Evolutionary conservation across 35 echinoderm and acorn worm species (phyloP), one percentile per base, ranked within the genome.

Genomic region (Amphiura filiformis): DNA sequence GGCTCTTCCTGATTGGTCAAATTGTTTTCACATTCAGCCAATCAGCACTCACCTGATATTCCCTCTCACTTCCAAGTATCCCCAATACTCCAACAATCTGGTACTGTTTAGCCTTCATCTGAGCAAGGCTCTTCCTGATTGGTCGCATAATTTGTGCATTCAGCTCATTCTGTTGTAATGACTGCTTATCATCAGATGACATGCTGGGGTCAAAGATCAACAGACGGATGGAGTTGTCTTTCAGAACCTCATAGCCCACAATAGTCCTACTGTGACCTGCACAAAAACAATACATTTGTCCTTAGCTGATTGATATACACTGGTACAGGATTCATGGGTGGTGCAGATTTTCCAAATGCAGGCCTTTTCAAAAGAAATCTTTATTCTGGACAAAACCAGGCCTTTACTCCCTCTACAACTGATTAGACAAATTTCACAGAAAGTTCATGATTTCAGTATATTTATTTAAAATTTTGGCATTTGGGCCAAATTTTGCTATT

Each of bases 221-320:
- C 36, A 99, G 80, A 37, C 93, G 39, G n/a, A 94, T 95, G 1
- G 87, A 86, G 36, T 81, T 78, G 49, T 99, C 96, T 79, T 99
- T 99, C 80, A 94, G 77, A 26, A 90, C 82, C 39, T 99, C 96
- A 80, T 83, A 99, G 30, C 96, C 96, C 79, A 99, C 34, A 26
- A 99, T 90, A 18, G 96, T 99, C 75, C 96, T 92, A 76, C 96
- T 99, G 88, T 99, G 96, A 77, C 96, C 96, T 99, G 84, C 7
- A 52, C 44, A 7, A 52, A 52, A 52, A 52, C 44, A 52, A 52
- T 20, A n/a, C n/a, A n/a, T n/a, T n/a, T n/a, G n/a, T n/a, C n/a
- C n/a, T n/a, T n/a, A n/a, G n/a, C n/a, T n/a, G n/a, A n/a, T n/a
- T n/a, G n/a, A n/a, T n/a, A n/a, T n/a, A n/a, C n/a, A n/a, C n/a